These are phyloP conservation scores for Lapara coniferarum DNA, from an alignment of 2,888 invertebrate genomes.

Conservation along the genomic window DNA sequence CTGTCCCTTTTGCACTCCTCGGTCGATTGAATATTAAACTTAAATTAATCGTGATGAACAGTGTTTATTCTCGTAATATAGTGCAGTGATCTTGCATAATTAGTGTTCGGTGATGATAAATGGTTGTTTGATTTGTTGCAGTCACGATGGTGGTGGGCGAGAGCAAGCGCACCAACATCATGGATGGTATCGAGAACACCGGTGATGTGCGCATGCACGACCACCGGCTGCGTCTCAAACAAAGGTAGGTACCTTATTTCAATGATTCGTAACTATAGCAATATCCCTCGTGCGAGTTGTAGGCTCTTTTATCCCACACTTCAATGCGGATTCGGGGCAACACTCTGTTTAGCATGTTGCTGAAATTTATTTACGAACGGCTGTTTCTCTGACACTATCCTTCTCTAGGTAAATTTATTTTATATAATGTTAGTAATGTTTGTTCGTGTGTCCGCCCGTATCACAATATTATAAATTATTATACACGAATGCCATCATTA, in stretches of 20 bases:
- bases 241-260: conserved; percentile 85
- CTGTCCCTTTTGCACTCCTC: neutral
- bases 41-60: neutral
- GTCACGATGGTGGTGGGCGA: conserved; percentile 93
- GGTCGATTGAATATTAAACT: neutral
- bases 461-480: no score
- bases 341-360: no score
- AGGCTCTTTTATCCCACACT: no score
- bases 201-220: conserved; percentile 95
- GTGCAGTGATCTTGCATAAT: neutral
- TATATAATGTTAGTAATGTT: no score
- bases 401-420: no score
- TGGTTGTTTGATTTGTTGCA: conserved; percentile 60
- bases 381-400: no score
- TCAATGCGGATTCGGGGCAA: no score
- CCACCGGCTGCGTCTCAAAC: conserved; percentile 93
- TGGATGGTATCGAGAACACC: conserved; percentile 95
- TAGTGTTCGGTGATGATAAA: conserved; percentile 35
- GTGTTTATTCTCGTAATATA: neutral
- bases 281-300: neutral
- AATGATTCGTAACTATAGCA: neutral
- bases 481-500: no score
- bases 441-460: no score
- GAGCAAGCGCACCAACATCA: conserved; percentile 88
- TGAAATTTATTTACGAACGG: no score